phyloP scores from a whole-genome alignment of 1,140 invertebrate genomes.

The Lysiphlebus fabarum region DNA sequence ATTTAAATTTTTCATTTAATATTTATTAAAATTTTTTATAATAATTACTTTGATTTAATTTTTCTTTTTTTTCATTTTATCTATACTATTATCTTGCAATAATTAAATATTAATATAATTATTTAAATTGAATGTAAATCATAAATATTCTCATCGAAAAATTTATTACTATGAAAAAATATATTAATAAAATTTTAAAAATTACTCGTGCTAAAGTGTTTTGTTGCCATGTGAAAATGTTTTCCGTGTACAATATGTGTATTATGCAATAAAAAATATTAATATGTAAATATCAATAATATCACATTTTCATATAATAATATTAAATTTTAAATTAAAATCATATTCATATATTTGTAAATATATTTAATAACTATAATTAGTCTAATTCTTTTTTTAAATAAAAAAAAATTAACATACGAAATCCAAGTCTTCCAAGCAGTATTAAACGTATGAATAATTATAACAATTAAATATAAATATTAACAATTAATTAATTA shows the following conservation, averaged over 20 bases:
- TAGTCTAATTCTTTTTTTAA: neutral
- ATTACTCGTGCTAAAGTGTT: neutral
- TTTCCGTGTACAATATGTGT: slow-evolving; percentile 45
- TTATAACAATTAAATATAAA: slow-evolving; percentile 17
- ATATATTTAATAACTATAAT: too few relatives aligned
- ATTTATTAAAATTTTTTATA: neutral
- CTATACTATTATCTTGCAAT: too few relatives aligned
- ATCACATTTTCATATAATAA: too few relatives aligned
- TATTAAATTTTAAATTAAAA: neutral
- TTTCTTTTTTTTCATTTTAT: too few relatives aligned
- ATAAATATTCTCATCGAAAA: slow-evolving; percentile 14
- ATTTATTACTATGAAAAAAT: slow-evolving; percentile 21
- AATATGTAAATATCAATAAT: slow-evolving; percentile 11
- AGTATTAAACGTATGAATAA: slow-evolving; percentile 8
- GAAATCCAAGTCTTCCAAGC: slow-evolving; percentile 51
- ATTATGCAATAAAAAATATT: slow-evolving; percentile 52
- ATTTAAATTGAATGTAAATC: too few relatives aligned
- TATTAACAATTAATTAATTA: slow-evolving; percentile 19
- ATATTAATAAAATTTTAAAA: neutral
- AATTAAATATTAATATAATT: too few relatives aligned
- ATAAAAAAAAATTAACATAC: slow-evolving; percentile 17
- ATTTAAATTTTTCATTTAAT: slow-evolving; percentile 6
- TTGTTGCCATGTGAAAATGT: slow-evolving; percentile 29
- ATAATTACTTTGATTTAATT: too few relatives aligned
- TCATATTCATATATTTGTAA: too few relatives aligned